These are phyloP conservation scores for Drosophila diplacantha DNA, from an alignment of 2,888 invertebrate genomes.

Conservation along the genomic window DNA sequence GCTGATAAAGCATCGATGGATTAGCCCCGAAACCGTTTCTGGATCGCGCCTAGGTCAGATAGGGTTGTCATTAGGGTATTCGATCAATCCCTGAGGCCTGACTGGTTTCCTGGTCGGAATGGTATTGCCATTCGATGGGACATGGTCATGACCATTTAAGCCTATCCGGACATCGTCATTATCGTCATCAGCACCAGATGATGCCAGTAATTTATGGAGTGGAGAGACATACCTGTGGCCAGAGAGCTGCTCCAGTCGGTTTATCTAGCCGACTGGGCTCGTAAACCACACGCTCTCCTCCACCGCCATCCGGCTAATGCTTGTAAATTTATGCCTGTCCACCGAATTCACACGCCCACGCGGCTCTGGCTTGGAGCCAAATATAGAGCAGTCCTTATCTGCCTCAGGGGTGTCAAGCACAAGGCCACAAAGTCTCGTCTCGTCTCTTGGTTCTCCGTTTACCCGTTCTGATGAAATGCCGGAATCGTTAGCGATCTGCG, in stretches of 20 bases:
- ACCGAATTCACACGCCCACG: constrained; percentile 31
- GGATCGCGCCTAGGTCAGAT: neutral
- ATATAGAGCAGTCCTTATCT: constrained; percentile 34
- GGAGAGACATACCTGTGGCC: constrained; percentile 18
- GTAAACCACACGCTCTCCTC: constrained; percentile 1
- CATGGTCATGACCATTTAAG: constrained; percentile 27
- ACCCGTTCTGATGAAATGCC: constrained; percentile 41
- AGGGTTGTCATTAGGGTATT: neutral
- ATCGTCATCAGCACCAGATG: too few relatives aligned
- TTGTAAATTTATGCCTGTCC: constrained; percentile 26
- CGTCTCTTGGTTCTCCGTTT: neutral
- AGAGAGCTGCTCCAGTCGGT: constrained; percentile 6
- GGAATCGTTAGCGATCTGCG: neutral
- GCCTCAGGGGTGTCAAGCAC: constrained; percentile 31
- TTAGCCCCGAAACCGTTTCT: constrained; percentile 16
- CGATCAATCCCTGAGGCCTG: neutral
- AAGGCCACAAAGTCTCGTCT: constrained; percentile 18
- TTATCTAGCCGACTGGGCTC: constrained; percentile 4
- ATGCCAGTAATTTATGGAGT: constrained; percentile 9
- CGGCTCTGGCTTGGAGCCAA: constrained; percentile 3
- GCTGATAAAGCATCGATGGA: constrained; percentile 34
- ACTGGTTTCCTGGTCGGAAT: constrained; percentile 1
- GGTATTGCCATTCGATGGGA: neutral
- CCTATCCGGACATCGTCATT: neutral
- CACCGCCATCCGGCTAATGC: constrained; percentile 13